Evolutionary conservation across 1,140 invertebrate species (phyloP), one percentile per base, ranked within the genome.

Genomic region (Rhagoletis pomonella): DNA sequence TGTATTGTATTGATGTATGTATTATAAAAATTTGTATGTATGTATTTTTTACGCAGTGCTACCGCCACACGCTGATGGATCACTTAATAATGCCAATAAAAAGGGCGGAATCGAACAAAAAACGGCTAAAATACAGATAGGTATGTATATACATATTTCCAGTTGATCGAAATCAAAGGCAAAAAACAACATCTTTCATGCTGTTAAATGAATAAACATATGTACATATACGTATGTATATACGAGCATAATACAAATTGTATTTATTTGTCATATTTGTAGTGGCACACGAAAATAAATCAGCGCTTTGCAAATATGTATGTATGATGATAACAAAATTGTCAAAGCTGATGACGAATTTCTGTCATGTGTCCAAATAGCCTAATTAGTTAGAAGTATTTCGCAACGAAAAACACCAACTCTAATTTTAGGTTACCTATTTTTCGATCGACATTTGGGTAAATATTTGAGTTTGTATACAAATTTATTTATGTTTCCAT

Each of bases 331-430:
- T 73, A 73, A 44, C 39, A 42, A 73, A 44, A 44, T 6, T 73
- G 67, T 73, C 42, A 14, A 47, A 47, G 67, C 67, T 47, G 14
- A 73, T 73, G 67, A 73, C 67, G 67, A 73, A n/a, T 73, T 73
- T n/a, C 39, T 73, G 67, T 73, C 67, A 73, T 73, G 39, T 73
- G 67, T 4, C 42, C 10, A 73, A 29, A 73, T 47, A 73, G 42
- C 67, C 42, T 47, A 17, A 73, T 47, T 73, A 39, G 42, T 73
- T 73, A n/a, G 67, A 73, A n/a, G 1, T 73, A 47, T 73, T 73
- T 73, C 12, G 5, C 50, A 55, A 55, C 5, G 10, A 55, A 55
- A 55, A 2, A 55, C 50, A 7, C 29, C 29, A 29, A 29, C 29
- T 29, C 29, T 29, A 29, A 29, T 29, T 29, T 29, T 29, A 29